These are phyloP conservation scores for Scaptomyza graminum DNA, from an alignment of 1,140 invertebrate species.

Conservation along the genomic window DNA sequence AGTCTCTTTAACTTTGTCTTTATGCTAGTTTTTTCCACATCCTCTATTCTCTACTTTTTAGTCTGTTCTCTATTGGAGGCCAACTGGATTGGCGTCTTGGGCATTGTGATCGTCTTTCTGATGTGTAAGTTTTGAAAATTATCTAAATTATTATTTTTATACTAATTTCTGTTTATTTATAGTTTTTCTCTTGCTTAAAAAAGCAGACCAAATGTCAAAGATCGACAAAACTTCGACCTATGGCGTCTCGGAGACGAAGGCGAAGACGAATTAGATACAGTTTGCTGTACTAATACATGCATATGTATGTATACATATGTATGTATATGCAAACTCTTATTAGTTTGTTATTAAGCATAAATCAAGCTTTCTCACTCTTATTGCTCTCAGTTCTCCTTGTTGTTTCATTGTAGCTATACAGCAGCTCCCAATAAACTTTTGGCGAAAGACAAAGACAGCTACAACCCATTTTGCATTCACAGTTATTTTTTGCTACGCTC, in stretches of 20 bases:
- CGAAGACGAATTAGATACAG: slow-evolving; percentile 37
- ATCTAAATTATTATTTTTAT: not conserved
- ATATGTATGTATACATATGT: too few species aligned
- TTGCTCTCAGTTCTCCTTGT: too few species aligned
- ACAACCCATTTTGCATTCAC: too few species aligned
- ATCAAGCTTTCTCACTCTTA: too few species aligned
- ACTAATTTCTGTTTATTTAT: slow-evolving; percentile 71
- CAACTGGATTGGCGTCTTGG: slow-evolving; percentile 88
- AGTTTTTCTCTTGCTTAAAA: slow-evolving; percentile 91
- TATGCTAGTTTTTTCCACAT: slow-evolving; percentile 88
- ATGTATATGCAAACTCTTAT: too few species aligned
- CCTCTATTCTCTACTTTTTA: slow-evolving; percentile 89
- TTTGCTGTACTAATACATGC: too few species aligned
- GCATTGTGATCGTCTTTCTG: slow-evolving; percentile 87
- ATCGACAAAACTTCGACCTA: slow-evolving; percentile 92
- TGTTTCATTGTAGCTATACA: too few species aligned
- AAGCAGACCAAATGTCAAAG: slow-evolving; percentile 92
- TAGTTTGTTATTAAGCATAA: too few species aligned
- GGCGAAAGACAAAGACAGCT: too few species aligned
- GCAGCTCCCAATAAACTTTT: too few species aligned
- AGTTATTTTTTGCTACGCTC: too few species aligned
- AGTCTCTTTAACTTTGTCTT: slow-evolving; percentile 88
- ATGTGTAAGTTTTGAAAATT: slow-evolving; percentile 88
- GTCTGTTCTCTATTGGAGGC: slow-evolving; percentile 88
- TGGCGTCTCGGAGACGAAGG: slow-evolving; percentile 84